Percentiles rank a stretch among this genome's conserved stretches.
phyloP scores from a whole-genome alignment of 2,888 invertebrate species.

The Macropis europaea region DNA sequence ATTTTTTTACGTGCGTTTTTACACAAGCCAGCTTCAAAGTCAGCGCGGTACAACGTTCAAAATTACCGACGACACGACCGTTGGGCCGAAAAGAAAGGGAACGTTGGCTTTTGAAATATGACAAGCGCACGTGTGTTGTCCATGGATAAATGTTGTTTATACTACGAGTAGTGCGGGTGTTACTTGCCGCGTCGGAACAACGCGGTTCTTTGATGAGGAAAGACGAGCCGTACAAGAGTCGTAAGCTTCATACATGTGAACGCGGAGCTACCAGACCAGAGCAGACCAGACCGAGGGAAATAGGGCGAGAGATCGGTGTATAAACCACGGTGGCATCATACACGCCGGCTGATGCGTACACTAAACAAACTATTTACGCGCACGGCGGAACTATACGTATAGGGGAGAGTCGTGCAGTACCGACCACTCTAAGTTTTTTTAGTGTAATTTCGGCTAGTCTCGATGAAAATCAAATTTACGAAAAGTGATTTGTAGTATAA shows the following conservation, averaged over 20 bases:
- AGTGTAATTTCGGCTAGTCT: no score
- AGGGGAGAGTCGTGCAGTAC: no score
- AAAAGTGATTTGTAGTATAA: no score
- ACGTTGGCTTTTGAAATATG: constrained; percentile 63
- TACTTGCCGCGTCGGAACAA: constrained; percentile 60
- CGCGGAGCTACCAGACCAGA: constrained; percentile 7
- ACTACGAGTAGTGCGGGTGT: constrained; percentile 52
- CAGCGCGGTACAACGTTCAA: constrained; percentile 49
- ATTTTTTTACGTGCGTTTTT: constrained; percentile 54
- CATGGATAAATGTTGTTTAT: constrained; percentile 67
- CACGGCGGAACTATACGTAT: background rate
- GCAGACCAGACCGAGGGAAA: constrained; percentile 18
- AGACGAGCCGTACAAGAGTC: constrained; percentile 66
- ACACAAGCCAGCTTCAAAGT: constrained; percentile 56
- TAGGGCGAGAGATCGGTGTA: constrained; percentile 23
- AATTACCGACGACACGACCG: constrained; percentile 53
- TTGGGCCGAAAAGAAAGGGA: constrained; percentile 9
- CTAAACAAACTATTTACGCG: background rate
- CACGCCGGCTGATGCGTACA: constrained; percentile 1
- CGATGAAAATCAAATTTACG: no score
- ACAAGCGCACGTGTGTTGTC: constrained; percentile 65
- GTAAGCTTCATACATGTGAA: constrained; percentile 31
- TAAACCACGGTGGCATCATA: constrained; percentile 20
- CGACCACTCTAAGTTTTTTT: no score
- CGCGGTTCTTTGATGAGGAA: constrained; percentile 70